Conservation (phyloP, 2,113 vertebrate species). For the Thermophis baileyi region DNA sequence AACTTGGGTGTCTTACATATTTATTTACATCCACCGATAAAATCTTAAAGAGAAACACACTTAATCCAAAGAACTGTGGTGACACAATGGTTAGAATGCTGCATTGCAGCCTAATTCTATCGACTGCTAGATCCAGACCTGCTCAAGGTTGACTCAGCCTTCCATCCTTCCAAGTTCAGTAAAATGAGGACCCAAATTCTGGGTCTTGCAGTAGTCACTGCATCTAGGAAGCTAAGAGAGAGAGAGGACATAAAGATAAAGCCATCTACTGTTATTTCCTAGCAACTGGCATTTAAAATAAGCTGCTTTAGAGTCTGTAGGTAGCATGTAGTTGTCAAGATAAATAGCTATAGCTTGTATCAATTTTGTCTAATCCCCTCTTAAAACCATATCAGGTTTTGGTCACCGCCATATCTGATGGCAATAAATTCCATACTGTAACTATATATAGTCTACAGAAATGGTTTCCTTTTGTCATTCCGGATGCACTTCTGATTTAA, state of each 20-base stretch:
- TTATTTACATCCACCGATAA: not conserved
- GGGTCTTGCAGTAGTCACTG: not conserved
- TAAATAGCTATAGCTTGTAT: not conserved
- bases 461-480: not conserved
- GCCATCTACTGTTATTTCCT: not conserved
- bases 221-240: not conserved
- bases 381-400: not conserved
- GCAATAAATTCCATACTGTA: not conserved
- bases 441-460: not conserved
- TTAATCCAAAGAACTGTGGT: not conserved
- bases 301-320: not conserved
- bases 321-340: not conserved
- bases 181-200: not conserved
- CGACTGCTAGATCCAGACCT: not conserved
- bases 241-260: not conserved
- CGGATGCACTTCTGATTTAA: not conserved
- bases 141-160: not conserved
- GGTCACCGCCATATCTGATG: not conserved
- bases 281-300: not conserved
- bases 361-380: not conserved
- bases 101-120: not conserved
- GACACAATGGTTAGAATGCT: not conserved
- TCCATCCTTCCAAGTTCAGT: not conserved
- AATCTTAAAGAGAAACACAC: not conserved
- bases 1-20: not conserved